phyloP scores from a whole-genome alignment of 2,888 invertebrate genomes.

The Drosophila niveifrons region DNA sequence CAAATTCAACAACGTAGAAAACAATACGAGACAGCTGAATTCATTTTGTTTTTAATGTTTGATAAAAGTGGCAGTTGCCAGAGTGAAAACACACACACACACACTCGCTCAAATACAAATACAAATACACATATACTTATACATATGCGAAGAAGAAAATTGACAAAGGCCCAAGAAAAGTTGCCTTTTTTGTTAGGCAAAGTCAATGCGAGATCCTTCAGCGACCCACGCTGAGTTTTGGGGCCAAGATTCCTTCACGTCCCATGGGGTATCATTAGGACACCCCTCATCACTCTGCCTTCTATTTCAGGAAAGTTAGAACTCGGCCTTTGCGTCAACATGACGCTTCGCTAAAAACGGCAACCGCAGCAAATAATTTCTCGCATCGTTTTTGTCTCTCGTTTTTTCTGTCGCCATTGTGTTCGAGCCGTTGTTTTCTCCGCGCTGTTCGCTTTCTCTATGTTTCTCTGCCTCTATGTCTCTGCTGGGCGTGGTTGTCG shows the following conservation, averaged over 20 bases:
- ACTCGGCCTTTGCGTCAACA: slow-evolving; percentile 35
- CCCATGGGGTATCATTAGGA: slow-evolving; percentile 73
- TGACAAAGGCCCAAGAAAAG: slow-evolving; percentile 62
- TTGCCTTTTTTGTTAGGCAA: slow-evolving; percentile 55
- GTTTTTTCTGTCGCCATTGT: slow-evolving; percentile 42
- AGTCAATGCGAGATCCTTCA: slow-evolving; percentile 43
- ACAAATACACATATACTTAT: slow-evolving; percentile 7
- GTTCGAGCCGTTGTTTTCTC: slow-evolving; percentile 41
- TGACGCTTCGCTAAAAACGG: slow-evolving; percentile 62
- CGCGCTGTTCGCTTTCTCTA: slow-evolving; percentile 19
- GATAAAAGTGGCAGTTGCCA: slow-evolving; percentile 40
- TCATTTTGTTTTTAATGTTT: slow-evolving; percentile 51
- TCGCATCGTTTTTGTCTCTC: slow-evolving; percentile 55
- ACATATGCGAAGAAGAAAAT: slow-evolving; percentile 37
- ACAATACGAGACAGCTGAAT: slow-evolving; percentile 55
- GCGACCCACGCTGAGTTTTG: slow-evolving; percentile 42
- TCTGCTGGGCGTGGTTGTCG: slow-evolving; percentile 44
- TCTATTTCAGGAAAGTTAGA: neutral
- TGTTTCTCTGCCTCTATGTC: slow-evolving; percentile 9
- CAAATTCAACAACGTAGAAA: slow-evolving; percentile 48
- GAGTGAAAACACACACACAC: slow-evolving; percentile 6
- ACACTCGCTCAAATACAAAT: slow-evolving; percentile 10
- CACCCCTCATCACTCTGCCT: neutral
- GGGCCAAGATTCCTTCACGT: slow-evolving; percentile 55
- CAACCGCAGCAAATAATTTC: slow-evolving; percentile 70